Base-by-base conservation (phyloP, 2,113 vertebrate genomes). In the Corvus moneduloides region DNA sequence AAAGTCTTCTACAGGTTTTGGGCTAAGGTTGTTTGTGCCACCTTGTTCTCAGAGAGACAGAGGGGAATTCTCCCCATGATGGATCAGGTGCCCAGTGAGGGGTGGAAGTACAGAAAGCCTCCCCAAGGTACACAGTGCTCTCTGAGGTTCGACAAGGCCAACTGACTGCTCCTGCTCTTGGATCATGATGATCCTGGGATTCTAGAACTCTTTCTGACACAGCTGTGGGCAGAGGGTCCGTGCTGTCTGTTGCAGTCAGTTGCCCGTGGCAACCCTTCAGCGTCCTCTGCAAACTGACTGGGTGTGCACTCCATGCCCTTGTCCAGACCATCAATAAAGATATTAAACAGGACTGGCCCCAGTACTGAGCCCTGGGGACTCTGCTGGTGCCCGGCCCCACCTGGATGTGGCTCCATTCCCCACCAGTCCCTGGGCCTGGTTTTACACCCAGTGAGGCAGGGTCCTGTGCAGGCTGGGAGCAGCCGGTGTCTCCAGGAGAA, bases 331-430 rank as follows among this genome's bases (percentile, higher is more conserved):
- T 32, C 48, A 13, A 0, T 33, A 2, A 37, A 17, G 39, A 27
- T 4, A n/a, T 22, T 9, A 27, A 62, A 4, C 46, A 62, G 56
- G 16, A 24, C 55, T 61, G 55, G 32, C 37, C 49, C 26, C 32
- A 62, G 16, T 26, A 7, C 55, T 43, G 46, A 37, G 33, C 58
- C 39, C 58, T 33, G 68, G 58, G 20, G 7, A 21, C 56, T 26
- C 16, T 10, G 3, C 6, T 26, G 32, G 26, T 24, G 20, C 32
- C 75, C 1, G 0, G 20, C 13, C 32, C 37, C 8, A 3, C 7
- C 58, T 18, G 48, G 39, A 3, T 55, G 49, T 64, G 56, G 28
- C 59, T 55, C 41, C 69, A 12, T 64, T 32, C 41, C 44, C 49
- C n/a, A 6, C 33, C 39, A 33, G 33, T 17, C 23, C 44, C 44